phyloP scores from a whole-genome alignment of 2,888 invertebrate genomes.

The Ashinkailepas kermadecensis region DNA sequence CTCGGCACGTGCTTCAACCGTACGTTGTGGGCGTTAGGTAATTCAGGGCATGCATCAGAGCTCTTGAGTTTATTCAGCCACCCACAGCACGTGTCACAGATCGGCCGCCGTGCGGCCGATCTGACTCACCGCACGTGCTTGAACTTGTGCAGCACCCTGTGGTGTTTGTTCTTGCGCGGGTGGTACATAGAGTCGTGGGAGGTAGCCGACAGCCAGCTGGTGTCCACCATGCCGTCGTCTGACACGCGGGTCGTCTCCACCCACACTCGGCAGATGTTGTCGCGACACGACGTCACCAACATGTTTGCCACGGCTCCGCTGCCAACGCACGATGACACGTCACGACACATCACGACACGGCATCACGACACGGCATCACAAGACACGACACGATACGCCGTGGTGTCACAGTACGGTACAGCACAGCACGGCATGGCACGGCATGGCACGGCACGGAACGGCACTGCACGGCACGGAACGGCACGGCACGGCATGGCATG shows the following conservation, averaged over 20 bases:
- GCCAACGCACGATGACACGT: conserved; percentile 25
- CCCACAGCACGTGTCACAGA: too few relatives aligned
- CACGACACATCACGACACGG: background rate
- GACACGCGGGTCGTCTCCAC: conserved; percentile 86
- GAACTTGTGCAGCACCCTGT: conserved; percentile 88
- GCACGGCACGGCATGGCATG: too few relatives aligned
- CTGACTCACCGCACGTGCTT: conserved; percentile 84
- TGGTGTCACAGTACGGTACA: too few relatives aligned
- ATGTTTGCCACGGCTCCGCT: conserved; percentile 96
- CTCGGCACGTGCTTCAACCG: too few relatives aligned
- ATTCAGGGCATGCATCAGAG: too few relatives aligned
- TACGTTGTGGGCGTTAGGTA: too few relatives aligned
- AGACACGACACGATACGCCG: too few relatives aligned
- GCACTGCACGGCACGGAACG: too few relatives aligned
- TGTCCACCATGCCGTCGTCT: conserved; percentile 79
- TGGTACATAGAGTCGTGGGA: conserved; percentile 55
- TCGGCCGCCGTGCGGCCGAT: background rate
- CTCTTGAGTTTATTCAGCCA: too few relatives aligned
- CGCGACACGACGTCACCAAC: conserved; percentile 93
- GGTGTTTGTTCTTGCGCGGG: conserved; percentile 81
- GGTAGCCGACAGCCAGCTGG: conserved; percentile 51
- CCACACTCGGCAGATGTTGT: conserved; percentile 98
- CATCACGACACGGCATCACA: too few relatives aligned
- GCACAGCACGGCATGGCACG: too few relatives aligned
- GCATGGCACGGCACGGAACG: too few relatives aligned